Conservation (phyloP, 2,888 invertebrate species). For the Eilema sororculum region DNA sequence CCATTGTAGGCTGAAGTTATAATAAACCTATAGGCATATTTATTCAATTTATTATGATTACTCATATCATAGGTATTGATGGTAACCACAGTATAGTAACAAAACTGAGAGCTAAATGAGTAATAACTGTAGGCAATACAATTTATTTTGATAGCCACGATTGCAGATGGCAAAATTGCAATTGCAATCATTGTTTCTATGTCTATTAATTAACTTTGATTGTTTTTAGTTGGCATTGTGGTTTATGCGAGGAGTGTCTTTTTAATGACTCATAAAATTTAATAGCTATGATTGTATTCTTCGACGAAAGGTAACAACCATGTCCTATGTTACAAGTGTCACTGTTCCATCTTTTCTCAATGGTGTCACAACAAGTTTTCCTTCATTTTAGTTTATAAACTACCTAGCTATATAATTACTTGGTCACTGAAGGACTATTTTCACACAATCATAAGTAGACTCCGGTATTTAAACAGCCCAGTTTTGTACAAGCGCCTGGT, state of each 20-base stretch:
- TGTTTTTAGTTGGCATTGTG: neutral
- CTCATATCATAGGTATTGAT: too few species aligned
- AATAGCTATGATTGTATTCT: neutral
- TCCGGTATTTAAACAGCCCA: neutral
- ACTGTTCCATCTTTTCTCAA: neutral
- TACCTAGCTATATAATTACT: too few species aligned
- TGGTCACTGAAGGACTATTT: conserved; percentile 4
- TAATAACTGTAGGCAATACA: neutral
- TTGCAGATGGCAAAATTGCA: conserved; percentile 13
- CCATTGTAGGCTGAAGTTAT: neutral
- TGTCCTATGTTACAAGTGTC: neutral
- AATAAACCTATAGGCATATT: neutral
- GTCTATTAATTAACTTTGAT: conserved; percentile 2
- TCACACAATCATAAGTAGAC: neutral
- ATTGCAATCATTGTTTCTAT: neutral
- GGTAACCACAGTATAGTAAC: neutral
- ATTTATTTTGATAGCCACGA: neutral
- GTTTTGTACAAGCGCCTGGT: conserved; percentile 1
- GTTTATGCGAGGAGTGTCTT: neutral
- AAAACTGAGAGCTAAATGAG: neutral
- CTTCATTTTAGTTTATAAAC: neutral
- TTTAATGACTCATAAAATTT: neutral
- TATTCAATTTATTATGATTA: neutral
- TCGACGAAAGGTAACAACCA: neutral
- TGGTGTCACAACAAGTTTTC: neutral